Evolutionary conservation across 2,113 vertebrate species (phyloP).

Genomic region (Amphiprion ocellaris): DNA sequence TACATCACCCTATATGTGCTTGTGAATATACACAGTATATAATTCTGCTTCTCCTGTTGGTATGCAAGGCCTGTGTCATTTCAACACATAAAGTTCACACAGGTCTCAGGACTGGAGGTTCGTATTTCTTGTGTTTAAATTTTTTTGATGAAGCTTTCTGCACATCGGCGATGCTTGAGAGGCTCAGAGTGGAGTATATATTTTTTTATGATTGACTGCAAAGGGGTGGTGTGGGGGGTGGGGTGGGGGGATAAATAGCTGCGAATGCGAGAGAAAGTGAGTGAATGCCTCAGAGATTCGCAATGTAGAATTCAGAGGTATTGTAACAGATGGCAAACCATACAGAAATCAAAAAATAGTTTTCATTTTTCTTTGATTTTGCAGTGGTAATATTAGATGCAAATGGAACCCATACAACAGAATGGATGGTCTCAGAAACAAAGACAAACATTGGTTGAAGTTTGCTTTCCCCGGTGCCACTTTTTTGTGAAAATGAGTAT

Average conservation of each 20-base stretch:
- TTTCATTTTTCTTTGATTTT: constrained; percentile 83
- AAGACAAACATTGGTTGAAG: constrained; percentile 70
- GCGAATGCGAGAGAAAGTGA: constrained; percentile 68
- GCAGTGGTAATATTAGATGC: constrained; percentile 80
- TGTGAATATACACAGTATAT: constrained; percentile 47
- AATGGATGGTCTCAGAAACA: constrained; percentile 72
- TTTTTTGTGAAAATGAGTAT: constrained; percentile 70
- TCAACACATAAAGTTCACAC: constrained; percentile 56
- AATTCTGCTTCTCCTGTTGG: constrained; percentile 35
- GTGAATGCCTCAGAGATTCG: constrained; percentile 68
- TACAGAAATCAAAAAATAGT: constrained; percentile 83
- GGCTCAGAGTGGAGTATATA: constrained; percentile 59
- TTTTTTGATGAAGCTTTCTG: constrained; percentile 73
- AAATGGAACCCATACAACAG: constrained; percentile 78
- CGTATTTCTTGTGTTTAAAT: constrained; percentile 69
- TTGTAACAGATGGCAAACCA: constrained; percentile 84
- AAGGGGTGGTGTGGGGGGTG: background rate
- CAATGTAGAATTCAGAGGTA: constrained; percentile 73
- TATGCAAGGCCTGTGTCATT: constrained; percentile 51
- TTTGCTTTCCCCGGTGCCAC: constrained; percentile 49
- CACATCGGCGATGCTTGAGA: constrained; percentile 62
- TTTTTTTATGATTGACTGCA: constrained; percentile 75
- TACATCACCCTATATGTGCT: constrained; percentile 34
- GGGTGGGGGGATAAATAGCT: constrained; percentile 45
- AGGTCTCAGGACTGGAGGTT: constrained; percentile 54